Evolutionary conservation across 2,113 vertebrate species (phyloP).

Genomic region (Hemiscyllium ocellatum): DNA sequence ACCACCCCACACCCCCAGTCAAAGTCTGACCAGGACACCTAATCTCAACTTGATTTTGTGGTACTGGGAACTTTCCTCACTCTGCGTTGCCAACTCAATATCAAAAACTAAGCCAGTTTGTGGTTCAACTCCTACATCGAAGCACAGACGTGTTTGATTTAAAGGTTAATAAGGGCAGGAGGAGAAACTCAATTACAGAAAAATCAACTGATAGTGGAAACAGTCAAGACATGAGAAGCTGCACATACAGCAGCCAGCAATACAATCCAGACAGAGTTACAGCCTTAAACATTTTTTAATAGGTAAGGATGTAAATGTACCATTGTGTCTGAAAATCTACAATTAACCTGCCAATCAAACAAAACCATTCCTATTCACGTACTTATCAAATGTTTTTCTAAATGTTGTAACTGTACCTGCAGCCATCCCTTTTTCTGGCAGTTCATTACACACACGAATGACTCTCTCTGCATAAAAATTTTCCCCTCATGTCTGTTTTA

Average conservation of each 20-base stretch:
- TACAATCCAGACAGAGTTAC: not conserved
- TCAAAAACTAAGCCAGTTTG: too few relatives aligned
- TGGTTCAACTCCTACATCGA: not conserved
- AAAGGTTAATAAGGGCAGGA: not conserved
- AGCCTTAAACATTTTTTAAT: not conserved
- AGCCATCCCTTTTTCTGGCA: too few relatives aligned
- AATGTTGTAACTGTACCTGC: too few relatives aligned
- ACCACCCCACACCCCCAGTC: too few relatives aligned
- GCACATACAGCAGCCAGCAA: not conserved
- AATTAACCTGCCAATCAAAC: not conserved
- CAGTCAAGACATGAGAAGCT: not conserved
- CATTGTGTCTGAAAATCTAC: not conserved
- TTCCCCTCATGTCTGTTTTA: too few relatives aligned
- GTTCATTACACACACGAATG: too few relatives aligned
- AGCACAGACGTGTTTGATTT: not conserved
- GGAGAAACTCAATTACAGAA: not conserved
- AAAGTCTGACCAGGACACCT: too few relatives aligned
- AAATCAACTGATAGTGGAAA: not conserved
- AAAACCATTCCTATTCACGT: not conserved
- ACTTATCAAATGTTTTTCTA: too few relatives aligned
- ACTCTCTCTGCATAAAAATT: too few relatives aligned
- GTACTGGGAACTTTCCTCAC: too few relatives aligned
- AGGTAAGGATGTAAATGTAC: not conserved
- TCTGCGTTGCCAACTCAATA: too few relatives aligned
- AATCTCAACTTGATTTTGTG: too few relatives aligned